phyloP scores from a whole-genome alignment of 2,888 invertebrate species.

The Galerucella nymphaeae region DNA sequence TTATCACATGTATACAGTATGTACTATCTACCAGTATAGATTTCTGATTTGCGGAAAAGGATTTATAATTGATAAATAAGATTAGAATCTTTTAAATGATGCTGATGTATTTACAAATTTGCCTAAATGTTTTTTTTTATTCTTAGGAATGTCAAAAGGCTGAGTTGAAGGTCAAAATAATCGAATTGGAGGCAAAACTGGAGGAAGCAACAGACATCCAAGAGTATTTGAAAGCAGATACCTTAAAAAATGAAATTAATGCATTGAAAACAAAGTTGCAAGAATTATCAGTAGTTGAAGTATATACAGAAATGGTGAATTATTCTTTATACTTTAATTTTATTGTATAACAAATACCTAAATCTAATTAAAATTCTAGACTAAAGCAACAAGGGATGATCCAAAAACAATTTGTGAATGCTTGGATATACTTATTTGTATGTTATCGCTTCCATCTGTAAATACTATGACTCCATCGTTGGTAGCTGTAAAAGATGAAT shows the following conservation, averaged over 20 bases:
- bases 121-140: conserved; percentile 4
- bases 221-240: conserved; percentile 50
- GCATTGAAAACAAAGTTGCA: conserved; percentile 47
- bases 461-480: conserved; percentile 41
- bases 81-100: too few relatives aligned
- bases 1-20: too few relatives aligned
- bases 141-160: conserved; percentile 48
- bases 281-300: conserved; percentile 37
- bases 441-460: conserved; percentile 42
- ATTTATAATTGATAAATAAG: too few relatives aligned
- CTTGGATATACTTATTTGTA: conserved; percentile 51
- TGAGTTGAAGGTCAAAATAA: conserved; percentile 51
- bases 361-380: conserved; percentile 2
- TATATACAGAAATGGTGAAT: conserved; percentile 25
- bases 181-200: conserved; percentile 49
- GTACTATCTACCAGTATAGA: too few relatives aligned
- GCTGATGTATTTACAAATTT: too few relatives aligned
- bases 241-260: conserved; percentile 47
- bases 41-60: too few relatives aligned
- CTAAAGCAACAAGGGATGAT: conserved; percentile 46
- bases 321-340: conserved; percentile 3
- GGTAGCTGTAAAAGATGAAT: conserved; percentile 48
- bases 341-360: background rate
- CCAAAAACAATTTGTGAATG: conserved; percentile 49
- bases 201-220: conserved; percentile 51